These are phyloP conservation scores for Dynastes tityus DNA, from an alignment of 2,888 invertebrate genomes.

Conservation along the genomic window DNA sequence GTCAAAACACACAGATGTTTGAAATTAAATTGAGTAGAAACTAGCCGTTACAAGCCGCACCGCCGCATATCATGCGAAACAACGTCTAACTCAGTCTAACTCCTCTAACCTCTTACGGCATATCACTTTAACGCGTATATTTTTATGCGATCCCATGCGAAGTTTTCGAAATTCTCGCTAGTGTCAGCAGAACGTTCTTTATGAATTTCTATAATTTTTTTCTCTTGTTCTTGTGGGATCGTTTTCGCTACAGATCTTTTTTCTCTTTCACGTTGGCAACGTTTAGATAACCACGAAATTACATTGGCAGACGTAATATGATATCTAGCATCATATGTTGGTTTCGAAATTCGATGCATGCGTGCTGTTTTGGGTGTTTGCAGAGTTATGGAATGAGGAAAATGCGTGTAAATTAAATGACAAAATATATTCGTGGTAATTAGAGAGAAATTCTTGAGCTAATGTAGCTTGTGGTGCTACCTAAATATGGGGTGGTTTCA, in stretches of 20 bases:
- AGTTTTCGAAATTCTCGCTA: slow-evolving; percentile 6
- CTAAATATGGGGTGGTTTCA: too few species aligned
- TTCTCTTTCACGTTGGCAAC: neutral
- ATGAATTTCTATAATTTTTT: neutral
- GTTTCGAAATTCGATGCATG: slow-evolving; percentile 23
- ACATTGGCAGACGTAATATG: slow-evolving; percentile 28
- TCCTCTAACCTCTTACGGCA: neutral
- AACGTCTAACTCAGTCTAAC: neutral
- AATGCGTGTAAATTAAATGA: slow-evolving; percentile 4
- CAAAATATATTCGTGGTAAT: neutral
- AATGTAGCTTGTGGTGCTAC: too few species aligned
- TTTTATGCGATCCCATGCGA: slow-evolving; percentile 40
- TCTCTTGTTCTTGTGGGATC: neutral
- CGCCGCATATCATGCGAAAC: slow-evolving; percentile 36
- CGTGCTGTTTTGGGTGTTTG: neutral
- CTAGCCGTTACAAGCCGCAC: slow-evolving; percentile 29
- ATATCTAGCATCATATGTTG: neutral
- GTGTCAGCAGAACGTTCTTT: slow-evolving; percentile 31
- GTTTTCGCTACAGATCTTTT: neutral
- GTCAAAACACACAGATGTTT: slow-evolving; percentile 42
- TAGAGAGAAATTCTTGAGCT: too few species aligned
- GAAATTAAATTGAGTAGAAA: slow-evolving; percentile 42
- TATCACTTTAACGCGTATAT: slow-evolving; percentile 5
- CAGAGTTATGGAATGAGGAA: neutral
- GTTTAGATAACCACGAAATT: slow-evolving; percentile 23